Evolutionary conservation across 1,140 invertebrate genomes (phyloP).

Genomic region (Acyrthosiphon pisum): DNA sequence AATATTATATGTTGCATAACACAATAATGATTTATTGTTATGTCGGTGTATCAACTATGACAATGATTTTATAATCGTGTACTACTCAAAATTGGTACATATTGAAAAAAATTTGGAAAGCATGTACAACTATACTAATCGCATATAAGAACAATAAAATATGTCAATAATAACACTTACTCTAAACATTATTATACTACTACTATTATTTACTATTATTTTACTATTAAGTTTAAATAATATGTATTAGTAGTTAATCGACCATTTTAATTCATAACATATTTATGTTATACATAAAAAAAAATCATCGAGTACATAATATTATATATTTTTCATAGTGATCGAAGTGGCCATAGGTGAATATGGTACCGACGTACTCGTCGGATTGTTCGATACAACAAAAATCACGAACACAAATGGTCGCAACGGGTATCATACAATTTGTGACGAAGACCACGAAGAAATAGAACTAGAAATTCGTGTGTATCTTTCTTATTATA

Average conservation of each 20-base stretch:
- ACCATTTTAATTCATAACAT: not conserved
- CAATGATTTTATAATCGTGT: not conserved
- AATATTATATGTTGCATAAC: not conserved
- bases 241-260: not conserved
- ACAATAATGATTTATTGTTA: not conserved
- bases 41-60: not conserved
- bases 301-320: not conserved
- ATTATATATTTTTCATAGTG: constrained; percentile 67
- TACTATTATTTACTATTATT: no score
- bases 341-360: constrained; percentile 81
- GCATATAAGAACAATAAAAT: not conserved
- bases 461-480: not conserved
- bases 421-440: not conserved
- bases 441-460: not conserved
- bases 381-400: not conserved
- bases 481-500: not conserved
- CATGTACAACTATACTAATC: not conserved
- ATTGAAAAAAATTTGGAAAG: not conserved
- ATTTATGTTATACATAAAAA: not conserved
- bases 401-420: not conserved
- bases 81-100: not conserved
- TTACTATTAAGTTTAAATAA: not conserved
- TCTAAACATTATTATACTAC: no score
- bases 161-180: not conserved
- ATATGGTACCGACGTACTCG: constrained; percentile 66